Percentiles rank a stretch among this genome's conserved stretches.
Evolutionary conservation across 2,888 invertebrate genomes (phyloP).

Genomic region (Xestia ashworthii): DNA sequence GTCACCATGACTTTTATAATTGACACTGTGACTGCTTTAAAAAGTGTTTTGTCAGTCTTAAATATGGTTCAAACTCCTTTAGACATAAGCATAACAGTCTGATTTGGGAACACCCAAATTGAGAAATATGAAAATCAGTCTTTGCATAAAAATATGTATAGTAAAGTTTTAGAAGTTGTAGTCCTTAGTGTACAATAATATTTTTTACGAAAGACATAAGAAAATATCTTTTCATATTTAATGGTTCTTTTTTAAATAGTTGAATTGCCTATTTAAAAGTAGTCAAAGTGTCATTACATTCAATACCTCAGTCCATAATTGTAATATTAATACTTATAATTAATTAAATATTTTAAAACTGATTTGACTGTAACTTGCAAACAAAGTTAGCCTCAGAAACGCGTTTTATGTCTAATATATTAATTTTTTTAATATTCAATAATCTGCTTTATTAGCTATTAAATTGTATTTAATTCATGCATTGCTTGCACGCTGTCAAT

Average conservation of each 20-base stretch:
- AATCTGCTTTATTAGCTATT: conserved; percentile 11
- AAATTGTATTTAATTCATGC: conserved; percentile 5
- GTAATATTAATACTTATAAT: conserved; percentile 59
- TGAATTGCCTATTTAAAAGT: conserved; percentile 7
- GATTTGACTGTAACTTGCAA: conserved; percentile 61
- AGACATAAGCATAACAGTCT: not conserved
- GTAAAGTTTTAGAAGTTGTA: not conserved
- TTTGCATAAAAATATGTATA: not conserved
- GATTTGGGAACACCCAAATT: not conserved
- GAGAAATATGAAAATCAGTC: conserved; percentile 4
- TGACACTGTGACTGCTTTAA: conserved; percentile 40
- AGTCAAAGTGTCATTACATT: conserved; percentile 35
- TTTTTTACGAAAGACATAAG: not conserved
- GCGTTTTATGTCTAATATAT: conserved; percentile 24
- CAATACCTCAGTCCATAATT: conserved; percentile 61
- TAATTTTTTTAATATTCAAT: conserved; percentile 14
- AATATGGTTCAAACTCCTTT: not conserved
- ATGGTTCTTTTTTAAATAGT: not conserved
- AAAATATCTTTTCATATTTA: not conserved
- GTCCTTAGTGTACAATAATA: not conserved
- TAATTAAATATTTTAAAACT: conserved; percentile 67
- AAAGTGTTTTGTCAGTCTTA: conserved; percentile 29
- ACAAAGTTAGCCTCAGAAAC: conserved; percentile 64
- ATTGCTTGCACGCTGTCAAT: not conserved
- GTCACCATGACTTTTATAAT: conserved; percentile 29